These are phyloP conservation scores for Steromphala cineraria DNA, from an alignment of 2,888 invertebrate genomes.

Conservation along the genomic window DNA sequence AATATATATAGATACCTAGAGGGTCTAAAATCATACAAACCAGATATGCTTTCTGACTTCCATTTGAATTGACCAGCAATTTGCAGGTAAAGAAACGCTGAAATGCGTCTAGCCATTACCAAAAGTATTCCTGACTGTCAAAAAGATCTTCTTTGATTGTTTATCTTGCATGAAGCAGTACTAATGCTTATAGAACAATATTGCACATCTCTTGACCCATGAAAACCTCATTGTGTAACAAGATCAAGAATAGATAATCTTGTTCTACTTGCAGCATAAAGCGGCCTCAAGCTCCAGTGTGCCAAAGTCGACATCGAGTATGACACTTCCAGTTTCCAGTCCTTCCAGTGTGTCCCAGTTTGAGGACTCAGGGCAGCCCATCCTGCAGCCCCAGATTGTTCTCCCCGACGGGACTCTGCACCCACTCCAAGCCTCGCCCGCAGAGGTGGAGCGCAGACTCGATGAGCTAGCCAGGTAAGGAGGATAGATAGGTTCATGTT, in stretches of 20 bases:
- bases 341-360: constrained; percentile 72
- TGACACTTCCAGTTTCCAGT: constrained; percentile 72
- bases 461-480: constrained; percentile 68
- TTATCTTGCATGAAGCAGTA: no score
- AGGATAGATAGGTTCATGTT: background rate
- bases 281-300: constrained; percentile 65
- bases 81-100: no score
- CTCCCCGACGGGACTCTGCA: constrained; percentile 21
- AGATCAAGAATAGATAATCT: background rate
- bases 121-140: no score
- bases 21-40: no score
- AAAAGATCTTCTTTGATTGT: no score
- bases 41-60: no score
- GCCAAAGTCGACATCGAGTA: constrained; percentile 70
- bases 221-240: no score
- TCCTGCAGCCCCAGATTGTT: constrained; percentile 30
- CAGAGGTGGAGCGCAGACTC: constrained; percentile 68
- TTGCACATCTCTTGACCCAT: no score
- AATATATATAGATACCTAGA: no score
- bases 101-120: no score
- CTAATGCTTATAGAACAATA: no score
- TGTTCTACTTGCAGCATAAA: constrained; percentile 40
- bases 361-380: constrained; percentile 49
- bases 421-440: constrained; percentile 29
- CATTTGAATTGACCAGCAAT: no score